Percentiles rank a stretch among this genome's conserved stretches.
Conservation (phyloP, 1,140 invertebrate genomes). For the Lineus longissimus region DNA sequence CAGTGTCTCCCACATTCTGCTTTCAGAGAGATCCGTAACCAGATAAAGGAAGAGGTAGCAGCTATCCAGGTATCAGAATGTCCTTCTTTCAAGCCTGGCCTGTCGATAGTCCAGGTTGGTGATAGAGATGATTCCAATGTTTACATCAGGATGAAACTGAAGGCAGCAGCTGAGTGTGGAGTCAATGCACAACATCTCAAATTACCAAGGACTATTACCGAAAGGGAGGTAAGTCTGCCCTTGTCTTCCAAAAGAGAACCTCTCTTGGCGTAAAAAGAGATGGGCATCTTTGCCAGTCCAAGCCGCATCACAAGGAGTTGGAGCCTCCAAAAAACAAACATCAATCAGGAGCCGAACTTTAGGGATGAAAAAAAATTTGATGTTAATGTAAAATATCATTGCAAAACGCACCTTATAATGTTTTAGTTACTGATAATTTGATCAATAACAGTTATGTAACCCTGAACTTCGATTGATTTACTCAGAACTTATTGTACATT, state of each 20-base stretch:
- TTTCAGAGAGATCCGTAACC: slow-evolving; percentile 70
- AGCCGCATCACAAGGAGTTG: no score
- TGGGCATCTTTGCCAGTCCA: neutral
- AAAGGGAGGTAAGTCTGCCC: slow-evolving; percentile 68
- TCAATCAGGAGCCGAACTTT: no score
- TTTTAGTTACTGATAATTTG: no score
- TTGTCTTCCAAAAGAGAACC: neutral
- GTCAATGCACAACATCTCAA: slow-evolving; percentile 78
- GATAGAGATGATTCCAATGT: slow-evolving; percentile 97
- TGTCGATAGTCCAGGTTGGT: slow-evolving; percentile 74
- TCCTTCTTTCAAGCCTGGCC: slow-evolving; percentile 67
- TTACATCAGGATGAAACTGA: slow-evolving; percentile 95
- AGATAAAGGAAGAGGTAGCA: slow-evolving; percentile 66
- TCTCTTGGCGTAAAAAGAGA: no score
- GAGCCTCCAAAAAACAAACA: no score
- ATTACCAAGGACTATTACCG: slow-evolving; percentile 76
- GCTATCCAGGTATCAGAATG: slow-evolving; percentile 59
- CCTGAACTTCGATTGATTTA: no score
- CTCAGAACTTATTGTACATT: slow-evolving; percentile 11
- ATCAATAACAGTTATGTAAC: no score
- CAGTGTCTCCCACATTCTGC: no score
- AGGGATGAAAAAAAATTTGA: no score
- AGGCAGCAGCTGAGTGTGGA: slow-evolving; percentile 86
- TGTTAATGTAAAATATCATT: no score
- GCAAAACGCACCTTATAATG: no score